phyloP scores from a whole-genome alignment of 1,140 invertebrate genomes.

The Atta colombica region DNA sequence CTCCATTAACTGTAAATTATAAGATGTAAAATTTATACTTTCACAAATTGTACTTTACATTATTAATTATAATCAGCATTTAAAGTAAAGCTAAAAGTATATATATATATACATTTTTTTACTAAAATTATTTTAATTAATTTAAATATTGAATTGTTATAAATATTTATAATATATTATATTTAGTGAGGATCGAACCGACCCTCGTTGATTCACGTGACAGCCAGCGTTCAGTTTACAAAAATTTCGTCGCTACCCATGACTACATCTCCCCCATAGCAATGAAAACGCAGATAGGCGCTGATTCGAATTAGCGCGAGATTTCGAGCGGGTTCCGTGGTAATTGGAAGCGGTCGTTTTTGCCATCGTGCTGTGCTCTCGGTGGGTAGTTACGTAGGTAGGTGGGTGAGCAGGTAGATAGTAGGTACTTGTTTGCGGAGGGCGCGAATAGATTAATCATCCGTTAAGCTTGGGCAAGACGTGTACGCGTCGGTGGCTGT shows the following conservation, averaged over 20 bases:
- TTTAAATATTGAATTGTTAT: background rate
- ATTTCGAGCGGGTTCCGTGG: slow-evolving; percentile 72
- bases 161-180: background rate
- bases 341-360: slow-evolving; percentile 78
- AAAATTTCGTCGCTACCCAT: slow-evolving; percentile 37
- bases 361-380: slow-evolving; percentile 58
- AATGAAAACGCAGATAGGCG: slow-evolving; percentile 47
- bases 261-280: slow-evolving; percentile 24
- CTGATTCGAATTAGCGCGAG: slow-evolving; percentile 75
- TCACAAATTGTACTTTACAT: background rate
- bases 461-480: slow-evolving; percentile 82
- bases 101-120: background rate
- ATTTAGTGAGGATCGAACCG: background rate
- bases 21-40: background rate
- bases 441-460: slow-evolving; percentile 85
- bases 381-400: slow-evolving; percentile 59
- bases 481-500: slow-evolving; percentile 77
- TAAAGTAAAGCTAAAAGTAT: background rate
- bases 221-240: slow-evolving; percentile 16
- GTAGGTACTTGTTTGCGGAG: slow-evolving; percentile 80
- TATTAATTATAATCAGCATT: background rate
- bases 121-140: background rate
- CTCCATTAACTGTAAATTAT: background rate
- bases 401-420: slow-evolving; percentile 60
- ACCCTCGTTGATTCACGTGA: background rate